These are phyloP conservation scores for Balaenoptera acutorostrata DNA, from an alignment of 2,113 vertebrate genomes.

Conservation along the genomic window DNA sequence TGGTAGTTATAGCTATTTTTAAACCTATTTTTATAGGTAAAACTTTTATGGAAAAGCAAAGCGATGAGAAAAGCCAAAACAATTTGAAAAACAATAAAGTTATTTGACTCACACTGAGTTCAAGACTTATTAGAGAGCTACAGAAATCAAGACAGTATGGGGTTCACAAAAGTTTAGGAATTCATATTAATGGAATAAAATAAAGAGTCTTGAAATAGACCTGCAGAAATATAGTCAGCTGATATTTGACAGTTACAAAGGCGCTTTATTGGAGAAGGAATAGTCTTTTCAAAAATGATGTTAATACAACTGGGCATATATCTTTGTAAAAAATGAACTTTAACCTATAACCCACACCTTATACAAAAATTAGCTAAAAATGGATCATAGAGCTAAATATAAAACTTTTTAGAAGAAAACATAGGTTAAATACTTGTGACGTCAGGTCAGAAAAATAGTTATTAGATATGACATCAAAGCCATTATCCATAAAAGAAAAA, in stretches of 20 bases:
- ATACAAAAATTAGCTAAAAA: not conserved
- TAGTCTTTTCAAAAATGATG: not conserved
- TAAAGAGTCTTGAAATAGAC: not conserved
- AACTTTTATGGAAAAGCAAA: not conserved
- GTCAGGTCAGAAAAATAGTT: not conserved
- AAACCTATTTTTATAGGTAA: not conserved
- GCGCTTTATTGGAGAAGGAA: not conserved
- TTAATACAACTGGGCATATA: not conserved
- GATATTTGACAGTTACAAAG: not conserved
- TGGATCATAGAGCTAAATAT: not conserved
- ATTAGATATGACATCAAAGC: not conserved
- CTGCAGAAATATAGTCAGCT: not conserved
- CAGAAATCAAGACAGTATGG: not conserved
- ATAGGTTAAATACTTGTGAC: not conserved
- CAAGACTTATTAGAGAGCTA: not conserved
- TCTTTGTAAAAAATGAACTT: not conserved
- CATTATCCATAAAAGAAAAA: not conserved
- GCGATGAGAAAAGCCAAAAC: not conserved
- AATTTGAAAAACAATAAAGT: not conserved
- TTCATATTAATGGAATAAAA: not conserved
- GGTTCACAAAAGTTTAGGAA: not conserved
- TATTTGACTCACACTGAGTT: not conserved
- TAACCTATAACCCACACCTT: not conserved
- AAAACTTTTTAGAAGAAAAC: not conserved
- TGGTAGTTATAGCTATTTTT: not conserved